Evolutionary conservation across 2,113 vertebrate genomes (phyloP).

Genomic region (Pyxicephalus adspersus): DNA sequence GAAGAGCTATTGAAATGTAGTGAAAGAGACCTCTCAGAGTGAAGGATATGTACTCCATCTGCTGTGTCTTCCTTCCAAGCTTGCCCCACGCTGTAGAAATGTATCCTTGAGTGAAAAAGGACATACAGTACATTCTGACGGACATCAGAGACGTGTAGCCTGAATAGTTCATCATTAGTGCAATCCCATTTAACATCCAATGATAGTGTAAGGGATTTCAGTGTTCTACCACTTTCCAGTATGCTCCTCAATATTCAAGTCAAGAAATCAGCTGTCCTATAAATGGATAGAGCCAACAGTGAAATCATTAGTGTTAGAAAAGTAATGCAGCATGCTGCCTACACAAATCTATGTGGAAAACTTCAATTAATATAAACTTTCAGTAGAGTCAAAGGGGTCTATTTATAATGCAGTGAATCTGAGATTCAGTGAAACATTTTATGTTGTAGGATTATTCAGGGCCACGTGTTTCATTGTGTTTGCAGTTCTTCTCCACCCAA

Average conservation of each 20-base stretch:
- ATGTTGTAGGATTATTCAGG: too few relatives aligned
- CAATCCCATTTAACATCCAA: not conserved
- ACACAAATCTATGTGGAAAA: not conserved
- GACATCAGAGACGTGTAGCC: too few relatives aligned
- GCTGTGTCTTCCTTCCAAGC: not conserved
- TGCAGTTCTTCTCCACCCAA: too few relatives aligned
- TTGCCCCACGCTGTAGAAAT: not conserved
- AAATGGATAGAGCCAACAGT: slow-evolving; percentile 38
- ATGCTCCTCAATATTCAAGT: slow-evolving; percentile 9
- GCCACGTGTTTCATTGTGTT: too few relatives aligned
- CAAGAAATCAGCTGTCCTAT: slow-evolving; percentile 73
- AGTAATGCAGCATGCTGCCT: not conserved
- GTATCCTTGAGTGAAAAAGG: slow-evolving; percentile 48
- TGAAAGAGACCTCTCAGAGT: not conserved
- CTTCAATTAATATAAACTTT: not conserved
- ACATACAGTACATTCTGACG: slow-evolving; percentile 67
- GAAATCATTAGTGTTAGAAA: not conserved
- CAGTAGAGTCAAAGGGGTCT: too few relatives aligned
- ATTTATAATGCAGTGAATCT: too few relatives aligned
- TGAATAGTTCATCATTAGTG: not conserved
- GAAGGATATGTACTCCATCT: not conserved
- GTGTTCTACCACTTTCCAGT: not conserved
- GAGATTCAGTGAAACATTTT: too few relatives aligned
- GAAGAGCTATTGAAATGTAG: not conserved
- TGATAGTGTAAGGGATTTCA: not conserved